Evolutionary conservation across 53 echinoderm and acorn worm genomes (phyloP).

Genomic region (Antedon mediterranea): DNA sequence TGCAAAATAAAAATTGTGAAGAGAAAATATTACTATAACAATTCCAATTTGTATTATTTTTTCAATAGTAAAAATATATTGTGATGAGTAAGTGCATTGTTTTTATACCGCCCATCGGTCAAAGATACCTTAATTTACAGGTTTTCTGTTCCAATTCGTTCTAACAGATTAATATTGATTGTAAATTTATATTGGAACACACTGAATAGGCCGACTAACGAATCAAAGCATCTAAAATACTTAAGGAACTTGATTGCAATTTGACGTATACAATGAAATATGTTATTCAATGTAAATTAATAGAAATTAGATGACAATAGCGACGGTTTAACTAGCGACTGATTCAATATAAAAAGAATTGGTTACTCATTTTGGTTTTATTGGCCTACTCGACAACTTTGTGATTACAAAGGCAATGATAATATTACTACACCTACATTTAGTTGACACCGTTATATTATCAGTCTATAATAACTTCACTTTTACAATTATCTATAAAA

Average conservation of each 20-base stretch:
- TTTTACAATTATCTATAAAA: too few relatives aligned
- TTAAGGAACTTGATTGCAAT: not conserved
- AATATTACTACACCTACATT: too few relatives aligned
- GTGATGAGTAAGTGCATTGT: not conserved
- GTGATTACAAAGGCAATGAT: too few relatives aligned
- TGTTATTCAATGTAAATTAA: not conserved
- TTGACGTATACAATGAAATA: not conserved
- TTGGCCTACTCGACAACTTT: too few relatives aligned
- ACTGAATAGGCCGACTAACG: not conserved
- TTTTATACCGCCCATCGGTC: not conserved
- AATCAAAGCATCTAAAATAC: not conserved
- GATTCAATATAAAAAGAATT: too few relatives aligned
- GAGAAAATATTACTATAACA: not conserved
- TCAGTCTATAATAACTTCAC: too few relatives aligned
- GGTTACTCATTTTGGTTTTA: too few relatives aligned
- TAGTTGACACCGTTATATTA: too few relatives aligned
- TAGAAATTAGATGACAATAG: not conserved
- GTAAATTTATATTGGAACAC: not conserved
- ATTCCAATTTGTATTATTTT: not conserved
- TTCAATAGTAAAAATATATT: not conserved
- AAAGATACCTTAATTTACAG: not conserved
- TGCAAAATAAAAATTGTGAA: not conserved
- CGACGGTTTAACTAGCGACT: not conserved
- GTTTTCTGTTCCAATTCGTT: not conserved
- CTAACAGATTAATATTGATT: not conserved